Conservation (phyloP, 2,888 invertebrate species). For the Panorpa germanica region DNA sequence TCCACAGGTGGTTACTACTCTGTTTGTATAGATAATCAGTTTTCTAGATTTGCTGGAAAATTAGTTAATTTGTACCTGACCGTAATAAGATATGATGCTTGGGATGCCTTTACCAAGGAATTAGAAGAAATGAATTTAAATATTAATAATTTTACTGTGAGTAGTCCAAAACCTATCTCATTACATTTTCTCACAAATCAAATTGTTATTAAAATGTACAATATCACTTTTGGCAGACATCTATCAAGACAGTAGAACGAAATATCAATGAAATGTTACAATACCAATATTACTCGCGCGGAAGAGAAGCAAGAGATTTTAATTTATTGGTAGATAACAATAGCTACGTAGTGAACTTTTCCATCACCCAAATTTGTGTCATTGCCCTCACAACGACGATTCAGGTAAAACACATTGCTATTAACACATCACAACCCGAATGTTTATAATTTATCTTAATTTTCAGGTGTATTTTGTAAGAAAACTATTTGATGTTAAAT, state of each 20-base stretch:
- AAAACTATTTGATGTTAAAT: slow-evolving; percentile 69
- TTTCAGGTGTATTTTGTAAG: slow-evolving; percentile 75
- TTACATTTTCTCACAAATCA: slow-evolving; percentile 1
- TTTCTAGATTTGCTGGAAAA: slow-evolving; percentile 78
- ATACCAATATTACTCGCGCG: slow-evolving; percentile 62
- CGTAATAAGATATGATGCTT: slow-evolving; percentile 80
- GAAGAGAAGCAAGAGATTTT: slow-evolving; percentile 65
- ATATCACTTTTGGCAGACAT: slow-evolving; percentile 30
- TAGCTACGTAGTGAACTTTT: slow-evolving; percentile 76
- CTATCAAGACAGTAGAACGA: slow-evolving; percentile 58
- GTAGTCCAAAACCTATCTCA: slow-evolving; percentile 16
- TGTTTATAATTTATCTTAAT: not conserved
- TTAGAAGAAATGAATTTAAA: slow-evolving; percentile 72
- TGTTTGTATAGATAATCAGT: slow-evolving; percentile 84
- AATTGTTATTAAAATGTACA: not conserved
- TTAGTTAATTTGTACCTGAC: slow-evolving; percentile 79
- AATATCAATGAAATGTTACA: slow-evolving; percentile 75
- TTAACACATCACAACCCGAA: not conserved
- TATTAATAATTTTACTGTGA: slow-evolving; percentile 80
- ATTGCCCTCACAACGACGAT: slow-evolving; percentile 58
- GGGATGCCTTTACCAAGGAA: slow-evolving; percentile 84
- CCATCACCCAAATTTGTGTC: slow-evolving; percentile 66
- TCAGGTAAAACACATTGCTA: slow-evolving; percentile 30
- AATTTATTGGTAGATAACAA: slow-evolving; percentile 68
- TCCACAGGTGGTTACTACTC: slow-evolving; percentile 73